Evolutionary conservation across 1,140 invertebrate genomes (phyloP).

Genomic region (Drosophila pandora): DNA sequence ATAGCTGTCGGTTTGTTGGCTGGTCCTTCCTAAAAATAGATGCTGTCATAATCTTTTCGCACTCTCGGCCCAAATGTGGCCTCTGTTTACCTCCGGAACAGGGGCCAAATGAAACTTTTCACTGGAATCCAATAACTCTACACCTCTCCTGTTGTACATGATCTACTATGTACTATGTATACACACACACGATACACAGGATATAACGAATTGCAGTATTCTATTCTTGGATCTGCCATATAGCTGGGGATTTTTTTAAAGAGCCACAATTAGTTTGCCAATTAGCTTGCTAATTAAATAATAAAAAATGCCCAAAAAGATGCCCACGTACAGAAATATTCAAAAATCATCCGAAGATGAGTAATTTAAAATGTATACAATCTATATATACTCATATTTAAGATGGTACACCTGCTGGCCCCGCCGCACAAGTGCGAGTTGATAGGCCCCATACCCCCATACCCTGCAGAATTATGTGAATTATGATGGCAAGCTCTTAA

Average conservation of each 20-base stretch:
- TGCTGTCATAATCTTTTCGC: constrained; percentile 65
- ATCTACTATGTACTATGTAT: too few relatives aligned
- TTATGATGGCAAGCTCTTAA: constrained; percentile 50
- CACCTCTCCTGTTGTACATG: constrained; percentile 12
- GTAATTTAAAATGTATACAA: constrained; percentile 57
- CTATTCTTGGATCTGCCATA: constrained; percentile 45
- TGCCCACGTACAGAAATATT: constrained; percentile 39
- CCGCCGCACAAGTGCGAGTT: constrained; percentile 67
- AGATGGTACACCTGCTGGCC: constrained; percentile 70
- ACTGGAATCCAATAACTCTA: constrained; percentile 46
- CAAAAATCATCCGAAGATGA: constrained; percentile 46
- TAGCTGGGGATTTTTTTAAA: constrained; percentile 36
- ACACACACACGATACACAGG: neutral
- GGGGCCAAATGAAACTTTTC: constrained; percentile 25
- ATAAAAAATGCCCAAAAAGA: constrained; percentile 73
- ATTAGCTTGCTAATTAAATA: constrained; percentile 82
- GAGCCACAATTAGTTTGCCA: constrained; percentile 68
- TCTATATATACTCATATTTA: constrained; percentile 37
- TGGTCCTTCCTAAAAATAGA: constrained; percentile 59
- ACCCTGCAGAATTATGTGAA: constrained; percentile 42
- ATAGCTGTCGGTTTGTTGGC: neutral
- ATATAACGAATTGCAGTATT: constrained; percentile 28
- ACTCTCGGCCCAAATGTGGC: constrained; percentile 45
- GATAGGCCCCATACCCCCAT: constrained; percentile 60
- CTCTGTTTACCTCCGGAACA: constrained; percentile 7